These are phyloP conservation scores for Manduca sexta DNA, from an alignment of 1,140 invertebrate genomes.

Conservation along the genomic window DNA sequence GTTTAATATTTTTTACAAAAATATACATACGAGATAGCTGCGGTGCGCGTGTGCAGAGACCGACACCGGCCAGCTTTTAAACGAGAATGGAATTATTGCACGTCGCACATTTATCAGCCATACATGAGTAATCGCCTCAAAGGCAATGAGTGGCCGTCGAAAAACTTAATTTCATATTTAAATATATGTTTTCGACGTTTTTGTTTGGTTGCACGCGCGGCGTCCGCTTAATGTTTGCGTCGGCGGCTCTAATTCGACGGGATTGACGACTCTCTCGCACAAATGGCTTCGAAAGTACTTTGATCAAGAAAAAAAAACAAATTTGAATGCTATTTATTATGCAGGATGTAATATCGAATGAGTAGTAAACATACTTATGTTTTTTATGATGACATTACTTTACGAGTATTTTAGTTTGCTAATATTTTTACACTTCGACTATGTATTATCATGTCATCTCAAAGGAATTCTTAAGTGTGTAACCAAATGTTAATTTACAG, in stretches of 20 bases:
- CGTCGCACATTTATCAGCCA: slow-evolving; percentile 59
- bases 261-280: neutral
- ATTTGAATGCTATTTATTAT: too few species aligned
- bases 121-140: slow-evolving; percentile 57
- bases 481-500: too few species aligned
- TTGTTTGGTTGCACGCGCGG: slow-evolving; percentile 8
- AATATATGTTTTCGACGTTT: slow-evolving; percentile 50
- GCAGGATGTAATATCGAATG: too few species aligned
- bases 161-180: slow-evolving; percentile 67
- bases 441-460: too few species aligned
- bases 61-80: slow-evolving; percentile 43
- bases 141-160: slow-evolving; percentile 52
- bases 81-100: slow-evolving; percentile 63
- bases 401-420: too few species aligned
- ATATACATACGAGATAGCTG: slow-evolving; percentile 15
- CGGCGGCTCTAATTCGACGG: slow-evolving; percentile 1
- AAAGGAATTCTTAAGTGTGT: too few species aligned
- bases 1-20: slow-evolving; percentile 34
- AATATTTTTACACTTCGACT: too few species aligned
- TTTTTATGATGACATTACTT: too few species aligned
- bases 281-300: too few species aligned
- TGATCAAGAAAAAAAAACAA: too few species aligned
- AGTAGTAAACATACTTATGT: too few species aligned
- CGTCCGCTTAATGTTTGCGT: slow-evolving; percentile 12
- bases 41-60: slow-evolving; percentile 23